Evolutionary conservation across 2,113 vertebrate genomes (phyloP).

Genomic region (Hiodon tergisus): DNA sequence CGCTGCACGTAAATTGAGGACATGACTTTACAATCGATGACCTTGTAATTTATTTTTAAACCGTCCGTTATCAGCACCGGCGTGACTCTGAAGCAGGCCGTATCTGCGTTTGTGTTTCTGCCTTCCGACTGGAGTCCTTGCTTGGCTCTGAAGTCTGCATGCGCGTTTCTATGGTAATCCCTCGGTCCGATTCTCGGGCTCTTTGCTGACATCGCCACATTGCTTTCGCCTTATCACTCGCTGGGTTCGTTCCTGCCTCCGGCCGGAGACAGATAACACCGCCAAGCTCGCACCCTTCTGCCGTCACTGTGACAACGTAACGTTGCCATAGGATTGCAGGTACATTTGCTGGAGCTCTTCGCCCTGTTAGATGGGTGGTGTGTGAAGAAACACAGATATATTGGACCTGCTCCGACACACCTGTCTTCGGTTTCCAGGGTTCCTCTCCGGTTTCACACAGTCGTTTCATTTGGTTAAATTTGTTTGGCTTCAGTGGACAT

Average conservation of each 20-base stretch:
- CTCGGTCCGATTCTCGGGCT: not conserved
- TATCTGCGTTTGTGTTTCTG: constrained; percentile 34
- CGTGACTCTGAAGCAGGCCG: constrained; percentile 23
- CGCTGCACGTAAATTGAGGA: constrained; percentile 43
- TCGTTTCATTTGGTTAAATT: too few relatives aligned
- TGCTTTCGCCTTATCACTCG: not conserved
- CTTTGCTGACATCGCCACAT: constrained; percentile 8
- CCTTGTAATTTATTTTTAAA: constrained; percentile 56
- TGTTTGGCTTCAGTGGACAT: not conserved
- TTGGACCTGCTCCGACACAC: not conserved
- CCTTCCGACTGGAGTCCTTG: constrained; percentile 47
- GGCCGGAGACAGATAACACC: too few relatives aligned
- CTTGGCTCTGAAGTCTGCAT: constrained; percentile 29
- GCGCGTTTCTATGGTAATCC: constrained; percentile 55
- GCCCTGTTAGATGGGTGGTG: constrained; percentile 27
- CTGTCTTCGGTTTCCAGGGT: too few relatives aligned
- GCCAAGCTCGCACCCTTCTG: too few relatives aligned
- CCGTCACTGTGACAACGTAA: too few relatives aligned
- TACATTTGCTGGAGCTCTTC: constrained; percentile 18
- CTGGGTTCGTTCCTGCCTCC: too few relatives aligned
- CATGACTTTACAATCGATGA: constrained; percentile 51
- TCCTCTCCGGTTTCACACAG: too few relatives aligned
- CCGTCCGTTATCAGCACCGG: constrained; percentile 40
- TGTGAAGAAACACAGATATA: not conserved
- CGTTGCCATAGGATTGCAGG: not conserved